Evolutionary conservation across 2,888 invertebrate genomes (phyloP), one percentile per base, ranked within the genome.

Genomic region (Pomacea canaliculata): DNA sequence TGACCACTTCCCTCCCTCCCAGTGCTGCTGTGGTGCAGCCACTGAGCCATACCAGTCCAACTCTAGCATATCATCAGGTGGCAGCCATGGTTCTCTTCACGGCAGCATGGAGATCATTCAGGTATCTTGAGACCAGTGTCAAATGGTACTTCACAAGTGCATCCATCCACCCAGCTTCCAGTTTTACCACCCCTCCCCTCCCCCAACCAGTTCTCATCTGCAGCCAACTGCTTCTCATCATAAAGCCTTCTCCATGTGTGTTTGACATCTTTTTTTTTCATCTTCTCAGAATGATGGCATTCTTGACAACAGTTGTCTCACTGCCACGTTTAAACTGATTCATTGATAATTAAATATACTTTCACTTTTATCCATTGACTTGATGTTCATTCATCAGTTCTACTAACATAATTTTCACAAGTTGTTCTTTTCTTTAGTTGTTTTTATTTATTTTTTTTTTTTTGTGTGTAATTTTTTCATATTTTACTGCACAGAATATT

Each of bases 41-140:
- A 80, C 86, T 5, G 89, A 90, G 70, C 84, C 86, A 12, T 89
- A 87, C 80, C 88, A 88, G 77, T 88, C 89, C 59, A 87, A 83
- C 79, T 88, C 89, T 81, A 90, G 89, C 83, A 85, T 90, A 75
- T 90, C 89, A n/a, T 90, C 90, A 18, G 84, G 86, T 69, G 87
- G 90, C 78, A 90, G 90, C 82, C 90, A 88, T 74, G 86, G 85
- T 77, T 89, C 89, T 23, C 80, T 89, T 65, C 89, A 79, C 76
- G 88, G 89, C 73, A 89, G 89, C 78, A 80, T 89, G 79, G 90
- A 90, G 80, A 84, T 90, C 76, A 89, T 90, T 69, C 90, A 88
- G 83, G 90, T 90, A 81, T 90, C 89, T 60, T 90, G 85, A 82
- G 60, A 69, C 27, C 37, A 37, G 37, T 59, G 69, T 49, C 48